Base-by-base conservation (phyloP, 2,888 invertebrate genomes). In the Macropis europaea region DNA sequence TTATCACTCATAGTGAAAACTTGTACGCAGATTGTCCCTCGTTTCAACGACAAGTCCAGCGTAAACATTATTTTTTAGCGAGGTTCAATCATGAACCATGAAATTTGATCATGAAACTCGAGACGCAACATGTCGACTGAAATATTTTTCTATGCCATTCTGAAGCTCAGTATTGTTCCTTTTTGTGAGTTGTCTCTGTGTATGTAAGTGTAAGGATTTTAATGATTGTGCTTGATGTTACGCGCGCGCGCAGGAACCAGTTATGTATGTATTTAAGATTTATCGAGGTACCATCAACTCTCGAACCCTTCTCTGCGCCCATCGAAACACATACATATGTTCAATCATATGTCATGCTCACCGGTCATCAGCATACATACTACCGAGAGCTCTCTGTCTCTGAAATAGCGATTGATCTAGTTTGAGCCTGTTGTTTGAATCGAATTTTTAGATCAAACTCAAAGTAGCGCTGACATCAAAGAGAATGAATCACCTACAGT, bases 381-480 rank as follows among this genome's bases (percentile, higher is more conserved):
- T 15, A 19, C 40, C 34, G 40, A 40, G 34, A 40, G 34, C 42
- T 45, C 43, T 43, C 6, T 15, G 48, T 24, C 43, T 43, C 6
- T 15, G 48, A 17, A 28, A 17, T 34, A 26, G n/a, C n/a, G 6
- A 43, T 28, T 9, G n/a, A 6, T 38, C 5, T 50, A 17, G 15
- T 48, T 34, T 34, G 22, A 19, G 6, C 19, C 32, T 11, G 17
- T 66, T 40, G 28, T 17, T 26, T 22, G 17, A 52, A 40, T 36
- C 1, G 19, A 17, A 28, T 28, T 67, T 79, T 34, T 76, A 85
- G 85, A 85, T 38, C 75, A 77, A 67, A 63, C 57, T 24, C 76
- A 78, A 24, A 77, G 76, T 7, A 67, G 70, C 26, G 53, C 60
- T 2, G 74, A 73, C 42, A 15, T 38, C 13, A 83, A 74, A 50